Evolutionary conservation across 2,888 invertebrate genomes (phyloP).

Genomic region (Pristionchus arcanus): DNA sequence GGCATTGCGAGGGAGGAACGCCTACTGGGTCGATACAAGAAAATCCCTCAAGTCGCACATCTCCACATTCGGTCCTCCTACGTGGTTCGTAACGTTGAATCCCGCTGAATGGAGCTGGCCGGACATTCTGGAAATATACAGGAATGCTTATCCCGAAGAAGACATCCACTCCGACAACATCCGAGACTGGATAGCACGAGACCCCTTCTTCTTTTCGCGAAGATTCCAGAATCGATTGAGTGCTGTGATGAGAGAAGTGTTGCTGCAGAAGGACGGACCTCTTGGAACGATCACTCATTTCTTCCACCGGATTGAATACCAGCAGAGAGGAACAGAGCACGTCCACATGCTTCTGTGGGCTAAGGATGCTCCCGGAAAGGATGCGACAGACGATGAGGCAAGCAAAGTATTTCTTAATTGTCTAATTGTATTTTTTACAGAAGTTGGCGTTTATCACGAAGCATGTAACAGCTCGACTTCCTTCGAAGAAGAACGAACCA

Average conservation of each 20-base stretch:
- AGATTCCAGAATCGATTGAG: constrained; percentile 12
- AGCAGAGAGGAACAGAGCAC: constrained; percentile 50
- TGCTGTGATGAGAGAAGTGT: background rate
- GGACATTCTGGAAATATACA: constrained; percentile 26
- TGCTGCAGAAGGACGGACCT: background rate
- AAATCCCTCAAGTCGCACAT: constrained; percentile 40
- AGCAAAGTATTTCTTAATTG: no score
- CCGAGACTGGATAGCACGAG: background rate
- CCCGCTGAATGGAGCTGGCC: constrained; percentile 49
- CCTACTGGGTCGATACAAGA: background rate
- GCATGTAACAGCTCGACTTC: constrained; percentile 50
- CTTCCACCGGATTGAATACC: background rate
- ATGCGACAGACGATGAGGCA: background rate
- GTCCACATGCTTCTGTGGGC: constrained; percentile 46
- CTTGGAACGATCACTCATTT: background rate
- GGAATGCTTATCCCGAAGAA: background rate
- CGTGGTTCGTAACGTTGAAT: constrained; percentile 55
- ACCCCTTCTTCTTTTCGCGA: constrained; percentile 22
- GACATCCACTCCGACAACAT: constrained; percentile 9
- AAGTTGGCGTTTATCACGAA: constrained; percentile 39
- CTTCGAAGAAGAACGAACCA: constrained; percentile 37
- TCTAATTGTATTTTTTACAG: constrained; percentile 3
- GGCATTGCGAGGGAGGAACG: background rate
- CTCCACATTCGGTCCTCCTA: constrained; percentile 50
- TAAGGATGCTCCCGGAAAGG: background rate